Conservation (phyloP, 2,797 vertebrate species). For the Lophura swinhoii region DNA sequence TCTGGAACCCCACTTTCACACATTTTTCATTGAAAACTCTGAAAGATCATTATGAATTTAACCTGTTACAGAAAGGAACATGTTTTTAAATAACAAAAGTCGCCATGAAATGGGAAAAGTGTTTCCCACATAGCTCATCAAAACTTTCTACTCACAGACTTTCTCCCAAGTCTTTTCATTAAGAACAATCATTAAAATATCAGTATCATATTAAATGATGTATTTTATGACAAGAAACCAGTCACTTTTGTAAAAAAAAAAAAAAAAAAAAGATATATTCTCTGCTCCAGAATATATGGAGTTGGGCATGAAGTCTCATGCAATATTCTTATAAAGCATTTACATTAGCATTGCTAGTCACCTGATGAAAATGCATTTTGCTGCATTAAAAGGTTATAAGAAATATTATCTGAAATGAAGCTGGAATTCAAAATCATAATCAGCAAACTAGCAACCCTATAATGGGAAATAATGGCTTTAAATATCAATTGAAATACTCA, state of each 20-base stretch:
- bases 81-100: slow-evolving; percentile 34
- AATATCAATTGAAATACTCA: background rate
- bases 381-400: background rate
- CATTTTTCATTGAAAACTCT: slow-evolving; percentile 62
- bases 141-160: background rate
- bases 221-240: background rate
- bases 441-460: background rate
- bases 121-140: background rate
- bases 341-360: background rate
- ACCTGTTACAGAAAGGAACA: slow-evolving; percentile 60
- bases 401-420: background rate
- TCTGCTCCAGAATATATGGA: background rate
- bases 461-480: background rate
- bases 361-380: background rate
- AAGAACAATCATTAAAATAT: background rate
- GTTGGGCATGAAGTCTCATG: background rate
- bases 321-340: background rate
- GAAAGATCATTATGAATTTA: slow-evolving; percentile 51
- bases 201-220: background rate
- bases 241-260: background rate
- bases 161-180: background rate
- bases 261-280: background rate
- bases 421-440: background rate
- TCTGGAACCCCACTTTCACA: slow-evolving; percentile 59
- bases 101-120: background rate